These are phyloP conservation scores for Yponomeuta evonymella DNA, from an alignment of 2,888 invertebrate species.

Conservation along the genomic window DNA sequence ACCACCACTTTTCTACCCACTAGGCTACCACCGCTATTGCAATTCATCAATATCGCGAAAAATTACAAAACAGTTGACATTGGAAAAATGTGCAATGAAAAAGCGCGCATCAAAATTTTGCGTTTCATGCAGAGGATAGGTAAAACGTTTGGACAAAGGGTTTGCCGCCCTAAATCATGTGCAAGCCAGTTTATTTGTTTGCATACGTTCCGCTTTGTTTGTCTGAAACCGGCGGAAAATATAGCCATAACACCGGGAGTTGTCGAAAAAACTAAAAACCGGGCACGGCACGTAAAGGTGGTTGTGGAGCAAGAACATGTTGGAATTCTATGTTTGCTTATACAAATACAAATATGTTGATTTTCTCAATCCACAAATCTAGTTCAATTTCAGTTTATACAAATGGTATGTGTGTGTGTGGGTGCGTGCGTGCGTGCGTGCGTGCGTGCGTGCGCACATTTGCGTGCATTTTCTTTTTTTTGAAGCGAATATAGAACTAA, in stretches of 20 bases:
- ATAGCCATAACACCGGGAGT: background rate
- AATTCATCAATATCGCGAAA: background rate
- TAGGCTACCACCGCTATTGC: background rate
- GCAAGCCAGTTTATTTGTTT: constrained; percentile 9
- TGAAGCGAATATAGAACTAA: no score
- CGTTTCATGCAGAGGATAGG: background rate
- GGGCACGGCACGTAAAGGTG: background rate
- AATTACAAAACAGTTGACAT: background rate
- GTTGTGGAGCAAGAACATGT: background rate
- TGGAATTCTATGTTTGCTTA: background rate
- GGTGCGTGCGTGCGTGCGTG: no score
- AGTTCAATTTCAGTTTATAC: no score
- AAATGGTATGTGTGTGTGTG: no score
- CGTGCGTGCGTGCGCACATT: no score
- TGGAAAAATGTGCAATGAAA: background rate
- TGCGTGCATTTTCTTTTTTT: no score
- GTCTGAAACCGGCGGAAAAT: constrained; percentile 13
- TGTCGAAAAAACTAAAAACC: constrained; percentile 1
- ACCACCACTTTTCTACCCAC: no score
- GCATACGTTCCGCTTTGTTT: constrained; percentile 14
- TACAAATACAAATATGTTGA: no score
- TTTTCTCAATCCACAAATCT: no score
- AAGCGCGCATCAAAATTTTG: constrained; percentile 6
- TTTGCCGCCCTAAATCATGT: constrained; percentile 16
- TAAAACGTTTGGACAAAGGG: constrained; percentile 14